Evolutionary conservation across 2,797 vertebrate species (phyloP), one percentile per base, ranked within the genome.

Genomic region (Schizopygopsis malacanthus): DNA sequence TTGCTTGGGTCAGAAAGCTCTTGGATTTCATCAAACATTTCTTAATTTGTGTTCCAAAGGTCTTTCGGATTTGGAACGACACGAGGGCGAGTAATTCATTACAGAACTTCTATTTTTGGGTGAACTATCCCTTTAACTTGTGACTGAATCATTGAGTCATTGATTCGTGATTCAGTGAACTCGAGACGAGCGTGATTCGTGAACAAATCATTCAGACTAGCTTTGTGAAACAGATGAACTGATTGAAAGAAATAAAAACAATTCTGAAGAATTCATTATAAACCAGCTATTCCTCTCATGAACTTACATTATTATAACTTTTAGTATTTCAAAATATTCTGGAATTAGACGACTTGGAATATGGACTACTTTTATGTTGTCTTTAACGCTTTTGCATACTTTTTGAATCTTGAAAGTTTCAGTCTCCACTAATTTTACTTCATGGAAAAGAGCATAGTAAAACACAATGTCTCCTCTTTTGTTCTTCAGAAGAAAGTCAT

Each of bases 401-500:
- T 71, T 72, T 25, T 52, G 13, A 65, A 59, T 59, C 0, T 33
- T 18, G 2, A 15, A 25, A 52, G 28, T 20, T 22, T 76, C 10
- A 6, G 28, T 54, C 8, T 4, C 28, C 8, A 37, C 10, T 76
- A 16, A 43, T 76, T 12, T 33, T 22, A 76, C 10, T 76, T 11
- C 6, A 56, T 4, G n/a, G 33, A 6, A 39, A 54, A 33, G 9
- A 16, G 43, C 15, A 28, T 25, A 72, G 3, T n/a, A 71, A 45
- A 72, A 45, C 12, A 8, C 15, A 72, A 72, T 15, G 7, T 54
- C 52, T 11, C 25, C 15, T 13, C 20, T 1, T 54, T 54, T 77
- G 20, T 78, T 25, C 37, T 4, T 59, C 75, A 78, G 52, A 78
- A 78, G 4, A 73, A 47, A 73, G n/a, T 73, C 20, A 54, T 52